phyloP scores from a whole-genome alignment of 2,888 invertebrate species.

The Altica lythri region DNA sequence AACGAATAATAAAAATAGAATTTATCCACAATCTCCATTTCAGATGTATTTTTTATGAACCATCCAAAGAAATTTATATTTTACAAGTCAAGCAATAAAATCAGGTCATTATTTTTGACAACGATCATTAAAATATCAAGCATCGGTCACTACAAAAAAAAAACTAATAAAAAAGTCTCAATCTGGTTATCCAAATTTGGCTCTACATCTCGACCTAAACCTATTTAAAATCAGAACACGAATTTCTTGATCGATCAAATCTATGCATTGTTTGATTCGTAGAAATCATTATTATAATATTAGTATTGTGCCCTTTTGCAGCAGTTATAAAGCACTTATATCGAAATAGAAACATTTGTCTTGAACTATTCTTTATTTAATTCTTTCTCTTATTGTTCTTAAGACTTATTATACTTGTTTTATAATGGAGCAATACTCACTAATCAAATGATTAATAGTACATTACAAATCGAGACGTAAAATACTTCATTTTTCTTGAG shows the following conservation, averaged over 20 bases:
- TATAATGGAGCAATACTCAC: slow-evolving; percentile 13
- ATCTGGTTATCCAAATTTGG: slow-evolving; percentile 38
- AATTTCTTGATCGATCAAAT: slow-evolving; percentile 26
- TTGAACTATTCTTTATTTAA: slow-evolving; percentile 1
- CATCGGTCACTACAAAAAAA: slow-evolving; percentile 21
- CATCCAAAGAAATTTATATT: slow-evolving; percentile 21
- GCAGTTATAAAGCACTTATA: slow-evolving; percentile 48
- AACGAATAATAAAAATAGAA: too few relatives aligned
- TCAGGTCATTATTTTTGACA: slow-evolving; percentile 39
- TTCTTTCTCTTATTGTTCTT: not conserved
- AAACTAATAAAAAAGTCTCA: slow-evolving; percentile 6
- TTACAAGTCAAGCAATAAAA: slow-evolving; percentile 31
- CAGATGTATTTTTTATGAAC: not conserved
- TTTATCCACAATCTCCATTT: not conserved
- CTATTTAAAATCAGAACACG: slow-evolving; percentile 41
- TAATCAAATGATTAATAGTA: too few relatives aligned
- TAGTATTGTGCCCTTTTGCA: slow-evolving; percentile 49
- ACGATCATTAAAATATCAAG: slow-evolving; percentile 36
- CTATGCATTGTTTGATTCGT: slow-evolving; percentile 34
- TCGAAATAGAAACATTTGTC: slow-evolving; percentile 42
- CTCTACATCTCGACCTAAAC: slow-evolving; percentile 29
- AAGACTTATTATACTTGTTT: slow-evolving; percentile 6
- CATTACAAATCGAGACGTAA: too few relatives aligned
- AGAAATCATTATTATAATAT: slow-evolving; percentile 40
- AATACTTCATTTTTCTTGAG: too few relatives aligned